These are phyloP conservation scores for Agrenia bidenticulata DNA, from an alignment of 2,888 invertebrate genomes.

Conservation along the genomic window DNA sequence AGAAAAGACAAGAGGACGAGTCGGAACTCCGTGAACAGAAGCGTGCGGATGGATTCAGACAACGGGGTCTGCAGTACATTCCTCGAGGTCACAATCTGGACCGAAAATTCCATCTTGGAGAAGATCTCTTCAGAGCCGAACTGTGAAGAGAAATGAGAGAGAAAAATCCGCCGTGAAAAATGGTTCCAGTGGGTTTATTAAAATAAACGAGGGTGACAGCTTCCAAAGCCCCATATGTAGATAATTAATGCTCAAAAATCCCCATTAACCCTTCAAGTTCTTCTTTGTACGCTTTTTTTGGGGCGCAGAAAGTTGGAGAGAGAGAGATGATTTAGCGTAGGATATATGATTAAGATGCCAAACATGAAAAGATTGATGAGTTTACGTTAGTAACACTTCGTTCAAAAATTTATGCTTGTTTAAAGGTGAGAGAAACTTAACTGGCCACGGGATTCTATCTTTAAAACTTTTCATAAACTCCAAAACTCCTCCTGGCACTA, in stretches of 20 bases:
- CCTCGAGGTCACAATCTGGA: not conserved
- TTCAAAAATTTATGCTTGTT: not conserved
- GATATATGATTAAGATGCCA: slow-evolving; percentile 6
- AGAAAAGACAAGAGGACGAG: slow-evolving; percentile 12
- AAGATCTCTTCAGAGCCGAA: not conserved
- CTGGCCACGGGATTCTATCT: no score
- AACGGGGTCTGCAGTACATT: slow-evolving; percentile 15
- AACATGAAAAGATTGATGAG: slow-evolving; percentile 7
- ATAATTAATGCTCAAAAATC: not conserved
- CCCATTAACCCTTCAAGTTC: not conserved
- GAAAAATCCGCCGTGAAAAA: no score
- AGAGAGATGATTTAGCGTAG: not conserved
- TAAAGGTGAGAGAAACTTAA: no score
- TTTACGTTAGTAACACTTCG: not conserved
- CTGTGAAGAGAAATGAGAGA: no score
- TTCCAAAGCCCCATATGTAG: not conserved
- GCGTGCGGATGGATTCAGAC: slow-evolving; percentile 15
- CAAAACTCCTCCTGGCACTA: no score
- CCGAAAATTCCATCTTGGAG: not conserved
- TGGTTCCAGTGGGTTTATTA: not conserved
- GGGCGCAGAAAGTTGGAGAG: not conserved
- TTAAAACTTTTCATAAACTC: no score
- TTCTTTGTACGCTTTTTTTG: not conserved
- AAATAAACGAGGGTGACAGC: not conserved
- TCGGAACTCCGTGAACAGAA: slow-evolving; percentile 8